Percentiles rank a stretch among this genome's conserved stretches.
phyloP scores from a whole-genome alignment of 2,888 invertebrate species.

The Hydriomena furcata region DNA sequence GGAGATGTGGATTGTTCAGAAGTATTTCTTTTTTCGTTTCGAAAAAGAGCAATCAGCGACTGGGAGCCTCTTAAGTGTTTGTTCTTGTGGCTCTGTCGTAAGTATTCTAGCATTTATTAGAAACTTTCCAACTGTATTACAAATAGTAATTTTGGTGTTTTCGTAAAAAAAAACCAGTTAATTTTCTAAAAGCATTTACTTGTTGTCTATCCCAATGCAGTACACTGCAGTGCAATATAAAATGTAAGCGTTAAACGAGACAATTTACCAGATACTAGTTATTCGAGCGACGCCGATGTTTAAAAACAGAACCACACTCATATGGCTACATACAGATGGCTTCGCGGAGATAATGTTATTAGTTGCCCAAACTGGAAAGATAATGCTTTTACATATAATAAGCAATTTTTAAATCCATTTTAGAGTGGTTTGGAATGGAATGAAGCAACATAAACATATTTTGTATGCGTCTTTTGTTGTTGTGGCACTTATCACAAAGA shows the following conservation, averaged over 20 bases:
- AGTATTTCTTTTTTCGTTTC: too few relatives aligned
- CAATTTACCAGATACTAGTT: not conserved
- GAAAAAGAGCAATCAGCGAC: too few relatives aligned
- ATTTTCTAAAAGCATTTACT: not conserved
- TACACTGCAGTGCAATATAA: conserved; percentile 1
- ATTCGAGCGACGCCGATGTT: not conserved
- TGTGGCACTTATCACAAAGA: too few relatives aligned
- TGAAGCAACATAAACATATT: too few relatives aligned
- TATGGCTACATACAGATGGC: not conserved
- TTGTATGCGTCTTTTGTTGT: too few relatives aligned
- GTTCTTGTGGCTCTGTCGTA: not conserved
- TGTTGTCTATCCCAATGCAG: conserved; percentile 6
- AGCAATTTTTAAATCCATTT: too few relatives aligned
- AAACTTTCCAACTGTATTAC: not conserved
- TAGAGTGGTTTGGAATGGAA: too few relatives aligned
- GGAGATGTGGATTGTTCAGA: too few relatives aligned
- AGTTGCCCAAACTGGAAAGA: too few relatives aligned
- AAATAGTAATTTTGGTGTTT: not conserved
- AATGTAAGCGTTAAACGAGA: not conserved
- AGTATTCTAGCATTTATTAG: not conserved
- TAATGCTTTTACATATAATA: too few relatives aligned
- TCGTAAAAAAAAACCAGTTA: not conserved
- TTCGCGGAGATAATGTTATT: too few relatives aligned
- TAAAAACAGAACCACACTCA: not conserved
- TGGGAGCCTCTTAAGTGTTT: too few relatives aligned